phyloP scores from a whole-genome alignment of 2,888 invertebrate genomes.

The Tanytarsus gracilentus region DNA sequence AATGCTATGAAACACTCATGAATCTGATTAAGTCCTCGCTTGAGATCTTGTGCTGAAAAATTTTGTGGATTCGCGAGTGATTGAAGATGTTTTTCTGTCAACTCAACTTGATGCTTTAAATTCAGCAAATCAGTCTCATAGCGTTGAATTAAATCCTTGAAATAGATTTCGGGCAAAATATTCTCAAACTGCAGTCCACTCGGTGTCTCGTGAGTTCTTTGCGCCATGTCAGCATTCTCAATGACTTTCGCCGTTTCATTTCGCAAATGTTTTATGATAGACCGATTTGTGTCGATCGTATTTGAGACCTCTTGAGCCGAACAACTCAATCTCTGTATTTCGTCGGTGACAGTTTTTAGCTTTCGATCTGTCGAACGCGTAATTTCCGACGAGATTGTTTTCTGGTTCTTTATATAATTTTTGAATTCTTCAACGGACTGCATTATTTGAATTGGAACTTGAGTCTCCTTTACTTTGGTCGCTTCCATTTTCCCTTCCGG shows the following conservation, averaged over 20 bases:
- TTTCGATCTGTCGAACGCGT: slow-evolving; percentile 53
- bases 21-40: slow-evolving; percentile 67
- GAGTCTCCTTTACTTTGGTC: slow-evolving; percentile 41
- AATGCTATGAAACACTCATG: slow-evolving; percentile 80
- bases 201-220: slow-evolving; percentile 67
- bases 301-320: slow-evolving; percentile 37
- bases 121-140: slow-evolving; percentile 62
- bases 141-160: slow-evolving; percentile 55
- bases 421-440: slow-evolving; percentile 73
- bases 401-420: slow-evolving; percentile 77
- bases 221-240: slow-evolving; percentile 67
- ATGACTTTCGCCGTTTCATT: slow-evolving; percentile 62
- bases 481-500: slow-evolving; percentile 41
- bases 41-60: slow-evolving; percentile 65
- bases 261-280: slow-evolving; percentile 48
- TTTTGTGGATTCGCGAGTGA: slow-evolving; percentile 55
- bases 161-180: slow-evolving; percentile 60
- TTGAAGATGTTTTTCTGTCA: slow-evolving; percentile 61
- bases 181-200: slow-evolving; percentile 68
- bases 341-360: slow-evolving; percentile 35
- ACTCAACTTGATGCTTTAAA: slow-evolving; percentile 61
- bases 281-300: slow-evolving; percentile 39
- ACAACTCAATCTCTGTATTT: slow-evolving; percentile 38
- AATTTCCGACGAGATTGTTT: slow-evolving; percentile 70
- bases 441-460: slow-evolving; percentile 65